phyloP scores from a whole-genome alignment of 2,113 vertebrate species.

The Pandion haliaetus region DNA sequence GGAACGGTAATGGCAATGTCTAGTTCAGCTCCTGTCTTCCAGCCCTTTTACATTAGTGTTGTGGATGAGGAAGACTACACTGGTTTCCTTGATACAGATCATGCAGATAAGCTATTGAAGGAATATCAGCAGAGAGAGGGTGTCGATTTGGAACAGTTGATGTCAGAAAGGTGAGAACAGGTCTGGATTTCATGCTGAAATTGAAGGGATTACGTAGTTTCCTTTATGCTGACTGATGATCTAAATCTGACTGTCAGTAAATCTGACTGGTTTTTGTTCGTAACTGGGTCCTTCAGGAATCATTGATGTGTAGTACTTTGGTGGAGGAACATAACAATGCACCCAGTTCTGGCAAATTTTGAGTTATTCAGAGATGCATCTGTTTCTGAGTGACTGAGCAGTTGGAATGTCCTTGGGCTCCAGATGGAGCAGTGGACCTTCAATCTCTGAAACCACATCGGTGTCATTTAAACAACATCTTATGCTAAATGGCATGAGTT shows the following conservation, averaged over 20 bases:
- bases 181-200: background rate
- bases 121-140: conserved; percentile 82
- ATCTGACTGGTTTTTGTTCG: background rate
- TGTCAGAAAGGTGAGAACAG: conserved; percentile 70
- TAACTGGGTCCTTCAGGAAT: background rate
- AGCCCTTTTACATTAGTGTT: conserved; percentile 79
- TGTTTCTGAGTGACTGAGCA: background rate
- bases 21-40: conserved; percentile 53
- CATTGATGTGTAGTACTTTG: background rate
- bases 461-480: background rate
- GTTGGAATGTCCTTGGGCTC: background rate
- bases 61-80: conserved; percentile 77
- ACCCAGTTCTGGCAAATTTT: background rate
- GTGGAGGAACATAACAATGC: background rate
- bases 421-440: background rate
- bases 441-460: background rate
- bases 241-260: background rate
- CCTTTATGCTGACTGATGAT: background rate
- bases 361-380: background rate
- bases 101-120: conserved; percentile 72
- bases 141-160: conserved; percentile 47
- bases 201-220: background rate
- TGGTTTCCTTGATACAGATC: conserved; percentile 47
- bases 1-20: background rate
- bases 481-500: background rate